Base-by-base conservation (phyloP, 2,113 vertebrate genomes). In the Psilopogon haemacephalus region DNA sequence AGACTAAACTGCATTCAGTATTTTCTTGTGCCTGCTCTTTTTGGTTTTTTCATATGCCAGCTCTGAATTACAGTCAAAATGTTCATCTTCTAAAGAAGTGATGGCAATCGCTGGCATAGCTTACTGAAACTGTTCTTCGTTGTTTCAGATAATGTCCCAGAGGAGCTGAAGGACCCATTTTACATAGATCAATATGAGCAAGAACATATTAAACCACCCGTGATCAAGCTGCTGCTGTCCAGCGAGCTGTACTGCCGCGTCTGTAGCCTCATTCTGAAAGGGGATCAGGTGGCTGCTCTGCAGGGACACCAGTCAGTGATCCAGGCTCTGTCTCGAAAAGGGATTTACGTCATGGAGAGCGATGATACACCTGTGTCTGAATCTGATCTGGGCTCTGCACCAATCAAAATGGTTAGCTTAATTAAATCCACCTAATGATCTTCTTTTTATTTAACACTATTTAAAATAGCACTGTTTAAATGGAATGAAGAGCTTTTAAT, bases 141-240 rank as follows among this genome's bases (percentile, higher is more conserved):
- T 32, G 11, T 63, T 92, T 3, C 96, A 99, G 99, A 99, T 93
- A 98, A 99, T 48, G 97, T 99, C 97, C 99, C 99, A 0, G 97
- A 98, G 85, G 99, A 99, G 81, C 98, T 99, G 95, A 97, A 98
- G 84, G 98, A 99, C 95, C 98, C 99, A 0, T 99, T 99, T 85
- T 99, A 99, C 92, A 98, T 97, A 3, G 99, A 99, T 73, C 99
- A 99, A 79, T 99, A 99, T 64, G 98, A 99, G 70, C 99, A 99
- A 87, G 99, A 99, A 62, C 99, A 99, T 94, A 99, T 99, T 90
- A 99, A 99, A 62, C 99, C 99, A 1, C 98, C 98, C 0, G 98
- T 99, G 84, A 98, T 98, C 96, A 98, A 94, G 71, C 98, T 99
- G 86, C 97, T 99, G 89, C 98, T 98, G 84, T 98, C 99, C 48